phyloP scores from a whole-genome alignment of 2,888 invertebrate species.

The Morpho deidamia region DNA sequence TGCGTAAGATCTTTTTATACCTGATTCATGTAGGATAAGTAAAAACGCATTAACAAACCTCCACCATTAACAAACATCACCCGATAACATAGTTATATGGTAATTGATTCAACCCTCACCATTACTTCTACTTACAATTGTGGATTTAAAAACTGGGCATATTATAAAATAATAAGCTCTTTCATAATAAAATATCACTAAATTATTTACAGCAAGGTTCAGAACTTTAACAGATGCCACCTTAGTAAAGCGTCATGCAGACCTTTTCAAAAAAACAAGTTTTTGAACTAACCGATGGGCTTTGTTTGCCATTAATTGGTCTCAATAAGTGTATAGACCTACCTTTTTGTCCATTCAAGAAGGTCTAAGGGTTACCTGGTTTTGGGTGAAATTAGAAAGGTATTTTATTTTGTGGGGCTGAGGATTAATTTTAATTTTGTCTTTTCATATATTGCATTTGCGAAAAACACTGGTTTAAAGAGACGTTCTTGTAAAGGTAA shows the following conservation, averaged over 20 bases:
- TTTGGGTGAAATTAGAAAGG: slow-evolving; percentile 18
- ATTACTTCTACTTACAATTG: too few species aligned
- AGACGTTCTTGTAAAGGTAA: too few species aligned
- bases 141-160: too few species aligned
- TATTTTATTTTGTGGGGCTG: slow-evolving; percentile 1
- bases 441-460: not conserved
- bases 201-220: too few species aligned
- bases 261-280: not conserved
- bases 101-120: too few species aligned
- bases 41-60: too few species aligned
- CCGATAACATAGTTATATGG: too few species aligned
- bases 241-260: not conserved
- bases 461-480: not conserved
- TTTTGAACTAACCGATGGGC: slow-evolving; percentile 15
- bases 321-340: slow-evolving; percentile 8
- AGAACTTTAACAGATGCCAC: not conserved
- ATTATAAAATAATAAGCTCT: too few species aligned
- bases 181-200: too few species aligned
- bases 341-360: slow-evolving; percentile 20
- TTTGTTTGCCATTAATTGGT: slow-evolving; percentile 13
- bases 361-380: slow-evolving; percentile 22
- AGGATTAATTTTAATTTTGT: not conserved
- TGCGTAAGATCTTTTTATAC: too few species aligned
- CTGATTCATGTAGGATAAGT: too few species aligned
- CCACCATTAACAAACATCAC: too few species aligned